Percentiles rank a stretch among this genome's conserved stretches.
phyloP scores from a whole-genome alignment of 2,888 invertebrate genomes.

The Cyaniris semiargus region DNA sequence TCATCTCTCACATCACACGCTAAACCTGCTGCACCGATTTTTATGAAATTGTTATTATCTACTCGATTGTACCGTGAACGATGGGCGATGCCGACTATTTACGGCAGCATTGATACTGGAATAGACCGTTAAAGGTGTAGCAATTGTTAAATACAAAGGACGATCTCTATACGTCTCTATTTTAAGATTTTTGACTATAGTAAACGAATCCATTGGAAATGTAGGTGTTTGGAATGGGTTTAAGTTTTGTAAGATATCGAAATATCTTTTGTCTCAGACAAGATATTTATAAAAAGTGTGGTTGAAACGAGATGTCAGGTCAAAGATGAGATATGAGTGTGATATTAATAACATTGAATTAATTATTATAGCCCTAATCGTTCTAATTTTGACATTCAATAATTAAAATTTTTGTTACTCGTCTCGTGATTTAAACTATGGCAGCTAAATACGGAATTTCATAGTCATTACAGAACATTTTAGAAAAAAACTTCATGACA shows the following conservation, averaged over 20 bases:
- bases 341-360: no score
- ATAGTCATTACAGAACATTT: neutral
- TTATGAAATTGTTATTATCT: neutral
- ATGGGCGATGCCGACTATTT: neutral
- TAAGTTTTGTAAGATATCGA: no score
- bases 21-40: no score
- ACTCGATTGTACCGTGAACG: neutral
- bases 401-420: neutral
- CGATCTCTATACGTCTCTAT: neutral
- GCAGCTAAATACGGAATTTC: neutral
- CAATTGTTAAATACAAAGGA: constrained; percentile 13
- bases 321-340: no score
- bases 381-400: no score
- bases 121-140: neutral
- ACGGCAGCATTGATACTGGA: constrained; percentile 15
- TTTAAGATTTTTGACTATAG: neutral
- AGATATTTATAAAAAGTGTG: no score
- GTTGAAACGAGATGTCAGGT: no score
- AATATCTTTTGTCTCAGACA: no score
- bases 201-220: no score
- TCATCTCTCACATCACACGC: no score
- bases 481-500: neutral
- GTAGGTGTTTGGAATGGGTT: no score
- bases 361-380: no score
- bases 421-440: neutral